These are phyloP conservation scores for Artemia franciscana DNA, from an alignment of 1,140 invertebrate species.

Conservation along the genomic window DNA sequence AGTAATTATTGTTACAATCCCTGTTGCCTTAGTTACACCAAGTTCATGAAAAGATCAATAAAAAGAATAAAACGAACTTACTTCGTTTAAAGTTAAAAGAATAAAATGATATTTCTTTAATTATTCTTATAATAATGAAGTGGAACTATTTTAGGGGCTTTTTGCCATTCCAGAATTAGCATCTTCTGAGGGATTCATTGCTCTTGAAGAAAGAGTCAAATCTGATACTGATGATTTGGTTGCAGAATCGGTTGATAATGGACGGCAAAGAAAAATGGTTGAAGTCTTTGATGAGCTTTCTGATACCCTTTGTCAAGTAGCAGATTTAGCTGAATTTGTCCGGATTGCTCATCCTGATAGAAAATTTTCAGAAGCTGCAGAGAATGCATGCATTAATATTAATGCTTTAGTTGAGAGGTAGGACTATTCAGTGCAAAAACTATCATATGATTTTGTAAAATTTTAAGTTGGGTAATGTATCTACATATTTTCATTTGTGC, in stretches of 20 bases:
- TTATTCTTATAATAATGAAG: no score
- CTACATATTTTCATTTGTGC: no score
- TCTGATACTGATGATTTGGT: constrained; percentile 41
- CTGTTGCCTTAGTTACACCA: no score
- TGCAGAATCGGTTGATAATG: constrained; percentile 37
- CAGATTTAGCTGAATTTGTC: constrained; percentile 86
- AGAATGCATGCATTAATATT: constrained; percentile 59
- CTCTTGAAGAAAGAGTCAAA: constrained; percentile 48
- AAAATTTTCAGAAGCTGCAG: constrained; percentile 48
- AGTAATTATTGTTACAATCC: no score
- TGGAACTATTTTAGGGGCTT: constrained; percentile 44
- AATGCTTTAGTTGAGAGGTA: constrained; percentile 77
- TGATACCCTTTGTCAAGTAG: constrained; percentile 74
- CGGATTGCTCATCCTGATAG: constrained; percentile 61
- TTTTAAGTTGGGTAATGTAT: no score
- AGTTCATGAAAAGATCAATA: no score
- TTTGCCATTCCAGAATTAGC: constrained; percentile 59
- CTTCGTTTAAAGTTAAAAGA: no score
- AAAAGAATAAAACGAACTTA: no score
- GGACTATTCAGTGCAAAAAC: no score
- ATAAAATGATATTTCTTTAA: no score
- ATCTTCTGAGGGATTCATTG: constrained; percentile 50
- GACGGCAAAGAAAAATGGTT: constrained; percentile 41
- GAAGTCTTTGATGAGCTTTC: constrained; percentile 87
- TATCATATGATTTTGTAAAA: no score